Evolutionary conservation across 2,888 invertebrate species (phyloP).

Genomic region (Fragum whitleyi): DNA sequence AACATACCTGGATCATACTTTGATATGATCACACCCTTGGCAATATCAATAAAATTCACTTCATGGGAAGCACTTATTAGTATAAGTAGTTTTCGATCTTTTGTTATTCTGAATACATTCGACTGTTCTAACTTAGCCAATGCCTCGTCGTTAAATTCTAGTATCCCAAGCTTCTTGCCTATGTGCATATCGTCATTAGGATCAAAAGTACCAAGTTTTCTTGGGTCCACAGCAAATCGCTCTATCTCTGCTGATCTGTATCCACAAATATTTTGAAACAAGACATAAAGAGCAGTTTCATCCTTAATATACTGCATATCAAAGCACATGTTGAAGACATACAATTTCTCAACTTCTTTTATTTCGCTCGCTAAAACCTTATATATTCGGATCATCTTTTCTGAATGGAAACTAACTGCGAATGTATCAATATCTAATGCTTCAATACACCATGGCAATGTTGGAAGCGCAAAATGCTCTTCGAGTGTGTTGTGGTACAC

Average conservation of each 20-base stretch:
- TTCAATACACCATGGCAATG: slow-evolving; percentile 6
- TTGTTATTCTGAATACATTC: not conserved
- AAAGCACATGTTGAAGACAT: slow-evolving; percentile 13
- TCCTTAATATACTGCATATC: not conserved
- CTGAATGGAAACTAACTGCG: not conserved
- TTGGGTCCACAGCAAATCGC: not conserved
- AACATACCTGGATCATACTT: not conserved
- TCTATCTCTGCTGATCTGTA: not conserved
- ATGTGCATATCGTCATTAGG: not conserved
- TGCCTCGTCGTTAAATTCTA: not conserved
- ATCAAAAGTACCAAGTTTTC: not conserved
- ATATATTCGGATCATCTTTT: slow-evolving; percentile 1
- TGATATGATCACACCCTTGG: not conserved
- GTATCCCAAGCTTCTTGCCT: not conserved
- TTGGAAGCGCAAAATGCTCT: not conserved
- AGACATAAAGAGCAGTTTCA: not conserved
- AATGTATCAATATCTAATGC: not conserved
- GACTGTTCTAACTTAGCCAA: not conserved
- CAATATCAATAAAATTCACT: slow-evolving; percentile 1
- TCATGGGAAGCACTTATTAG: not conserved
- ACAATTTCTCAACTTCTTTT: not conserved
- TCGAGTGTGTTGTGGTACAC: slow-evolving; percentile 1
- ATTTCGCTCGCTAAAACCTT: slow-evolving; percentile 1
- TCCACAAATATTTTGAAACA: not conserved
- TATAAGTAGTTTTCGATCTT: slow-evolving; percentile 15